A percentile compares a stretch with the other conserved stretches of the same genome.
Evolutionary conservation across 2,797 vertebrate species (phyloP).

Genomic region (Microhierax caerulescens): DNA sequence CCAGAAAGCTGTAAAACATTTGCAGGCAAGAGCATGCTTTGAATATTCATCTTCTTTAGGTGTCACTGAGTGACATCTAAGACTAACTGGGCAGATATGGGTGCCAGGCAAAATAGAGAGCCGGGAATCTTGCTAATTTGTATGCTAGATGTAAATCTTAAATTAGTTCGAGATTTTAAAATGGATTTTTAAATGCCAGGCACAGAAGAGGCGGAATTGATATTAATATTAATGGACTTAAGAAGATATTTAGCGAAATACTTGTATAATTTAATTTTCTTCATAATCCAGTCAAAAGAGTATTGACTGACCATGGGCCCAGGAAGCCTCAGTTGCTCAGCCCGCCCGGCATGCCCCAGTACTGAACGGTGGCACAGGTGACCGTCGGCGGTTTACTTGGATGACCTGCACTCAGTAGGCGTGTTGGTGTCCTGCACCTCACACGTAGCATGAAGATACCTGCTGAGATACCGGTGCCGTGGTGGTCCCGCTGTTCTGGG

Average conservation of each 20-base stretch:
- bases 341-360: accelerated
- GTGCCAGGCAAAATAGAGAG: conserved; percentile 56
- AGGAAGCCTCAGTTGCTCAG: background rate
- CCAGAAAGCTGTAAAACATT: conserved; percentile 46
- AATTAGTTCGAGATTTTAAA: conserved; percentile 76
- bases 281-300: conserved; percentile 56
- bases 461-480: accelerated
- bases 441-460: accelerated
- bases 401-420: accelerated
- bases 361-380: background rate
- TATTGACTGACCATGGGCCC: background rate
- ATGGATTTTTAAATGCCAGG: conserved; percentile 75
- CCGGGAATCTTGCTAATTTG: conserved; percentile 52
- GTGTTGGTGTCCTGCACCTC: accelerated
- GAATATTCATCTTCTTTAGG: conserved; percentile 74
- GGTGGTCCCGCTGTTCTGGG: accelerated
- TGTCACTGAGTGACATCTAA: conserved; percentile 54
- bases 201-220: conserved; percentile 66
- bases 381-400: accelerated
- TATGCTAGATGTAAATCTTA: conserved; percentile 71
- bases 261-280: conserved; percentile 77
- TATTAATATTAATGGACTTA: conserved; percentile 79
- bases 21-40: conserved; percentile 57
- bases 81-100: conserved; percentile 59
- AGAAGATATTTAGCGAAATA: conserved; percentile 79